Base-by-base conservation (phyloP, 2,797 vertebrate species). In the Alectoris magna region DNA sequence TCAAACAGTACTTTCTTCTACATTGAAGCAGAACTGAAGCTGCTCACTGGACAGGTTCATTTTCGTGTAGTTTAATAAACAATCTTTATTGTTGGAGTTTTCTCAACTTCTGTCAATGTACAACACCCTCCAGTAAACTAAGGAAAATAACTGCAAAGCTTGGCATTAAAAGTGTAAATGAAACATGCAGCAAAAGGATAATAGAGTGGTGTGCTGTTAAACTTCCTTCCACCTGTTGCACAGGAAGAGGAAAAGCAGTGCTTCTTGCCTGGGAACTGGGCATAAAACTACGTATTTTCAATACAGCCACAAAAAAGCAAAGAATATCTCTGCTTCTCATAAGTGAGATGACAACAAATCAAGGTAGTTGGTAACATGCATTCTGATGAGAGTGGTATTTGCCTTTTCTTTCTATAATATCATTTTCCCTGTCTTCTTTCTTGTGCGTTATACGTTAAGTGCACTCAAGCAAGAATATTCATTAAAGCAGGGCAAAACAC, bases 291-390 rank as follows among this genome's bases (percentile, higher is more conserved):
- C 12, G 31, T 62, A 46, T 67, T 62, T 91, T 94, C 66, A 77
- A 64, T 51, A 75, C 4, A 88, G 26, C 11, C 63, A 58, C 59
- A 75, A 69, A 88, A 67, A 84, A 46, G 36, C 67, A 56, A 56
- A 10, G 24, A 31, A 55, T 46, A 90, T 63, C 78, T 91, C 87
- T 95, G 79, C 56, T 93, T 87, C 44, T 92, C 76, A 75, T 77
- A 64, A 92, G 63, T 13, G 36, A 71, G 43, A 70, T 23, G n/a
- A 80, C 55, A 93, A 69, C 53, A 74, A 78, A 70, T 51, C 58
- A 60, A 89, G 26, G 58, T 75, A 38, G 63, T 95, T 80, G 78
- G 70, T 67, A 81, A 85, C 91, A 17, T 39, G 70, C 34, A 51
- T 58, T 90, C 44, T 73, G 41, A 76, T 60, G 71, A 83, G 88